These are phyloP conservation scores for Baryphthengus martii DNA, from an alignment of 2,113 vertebrate species.

Conservation along the genomic window DNA sequence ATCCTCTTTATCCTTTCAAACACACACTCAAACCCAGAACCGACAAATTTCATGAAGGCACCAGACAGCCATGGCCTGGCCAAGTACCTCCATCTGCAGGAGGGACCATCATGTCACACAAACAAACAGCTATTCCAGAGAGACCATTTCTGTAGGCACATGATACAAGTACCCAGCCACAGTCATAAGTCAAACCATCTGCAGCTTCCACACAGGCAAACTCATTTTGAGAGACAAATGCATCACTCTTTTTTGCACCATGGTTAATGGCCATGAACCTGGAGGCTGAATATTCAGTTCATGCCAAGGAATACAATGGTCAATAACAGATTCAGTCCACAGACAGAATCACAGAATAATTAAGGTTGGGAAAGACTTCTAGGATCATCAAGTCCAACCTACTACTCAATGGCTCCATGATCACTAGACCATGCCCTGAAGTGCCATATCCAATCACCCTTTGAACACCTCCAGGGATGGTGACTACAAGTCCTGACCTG, in stretches of 20 bases:
- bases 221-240: not conserved
- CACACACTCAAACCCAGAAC: not conserved
- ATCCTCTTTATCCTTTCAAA: not conserved
- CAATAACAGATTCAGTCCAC: not conserved
- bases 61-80: not conserved
- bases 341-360: too few relatives aligned
- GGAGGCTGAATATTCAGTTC: not conserved
- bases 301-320: not conserved
- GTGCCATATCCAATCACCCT: too few relatives aligned
- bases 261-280: not conserved
- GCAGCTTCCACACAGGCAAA: not conserved
- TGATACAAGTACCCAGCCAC: not conserved
- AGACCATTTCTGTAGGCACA: not conserved
- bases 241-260: not conserved
- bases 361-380: too few relatives aligned
- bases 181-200: not conserved
- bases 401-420: too few relatives aligned
- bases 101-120: not conserved
- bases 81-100: not conserved
- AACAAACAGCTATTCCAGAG: not conserved
- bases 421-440: too few relatives aligned
- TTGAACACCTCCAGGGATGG: too few relatives aligned
- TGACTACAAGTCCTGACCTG: not conserved
- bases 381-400: too few relatives aligned
- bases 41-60: not conserved